A percentile compares a stretch with the other conserved stretches of the same genome.
Evolutionary conservation across 2,113 vertebrate genomes (phyloP).

Genomic region (Poecile atricapillus): DNA sequence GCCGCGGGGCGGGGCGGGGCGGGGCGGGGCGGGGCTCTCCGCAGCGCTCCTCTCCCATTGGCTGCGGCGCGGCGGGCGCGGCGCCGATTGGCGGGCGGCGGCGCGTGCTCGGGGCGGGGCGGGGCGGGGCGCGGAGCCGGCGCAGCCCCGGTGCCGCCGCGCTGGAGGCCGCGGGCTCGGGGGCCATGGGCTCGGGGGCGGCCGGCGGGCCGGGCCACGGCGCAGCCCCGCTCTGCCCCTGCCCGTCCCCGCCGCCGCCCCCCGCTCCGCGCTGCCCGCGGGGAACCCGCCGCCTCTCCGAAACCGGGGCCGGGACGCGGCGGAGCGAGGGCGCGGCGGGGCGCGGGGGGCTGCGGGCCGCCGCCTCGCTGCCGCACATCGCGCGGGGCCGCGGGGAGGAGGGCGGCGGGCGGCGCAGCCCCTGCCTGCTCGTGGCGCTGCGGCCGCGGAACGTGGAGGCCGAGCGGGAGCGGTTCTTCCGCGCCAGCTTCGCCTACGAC

Average conservation of each 20-base stretch:
- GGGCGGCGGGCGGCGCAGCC: constrained; percentile 63
- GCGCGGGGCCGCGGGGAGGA: constrained; percentile 56
- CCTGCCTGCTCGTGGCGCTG: constrained; percentile 89
- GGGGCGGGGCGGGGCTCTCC: background rate
- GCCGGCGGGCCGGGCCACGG: too few species aligned
- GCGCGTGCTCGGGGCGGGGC: background rate
- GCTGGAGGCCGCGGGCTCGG: too few species aligned
- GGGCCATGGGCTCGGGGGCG: too few species aligned
- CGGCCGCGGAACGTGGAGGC: constrained; percentile 86
- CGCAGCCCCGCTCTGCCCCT: too few species aligned
- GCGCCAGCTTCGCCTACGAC: constrained; percentile 84
- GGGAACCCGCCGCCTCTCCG: too few species aligned
- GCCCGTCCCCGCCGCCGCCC: too few species aligned
- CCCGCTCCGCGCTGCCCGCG: too few species aligned
- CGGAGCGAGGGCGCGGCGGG: too few species aligned
- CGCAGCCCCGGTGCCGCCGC: too few species aligned
- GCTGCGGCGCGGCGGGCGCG: background rate
- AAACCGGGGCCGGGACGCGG: too few species aligned
- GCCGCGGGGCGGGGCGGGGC: background rate
- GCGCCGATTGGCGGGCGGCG: background rate
- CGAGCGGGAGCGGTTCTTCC: constrained; percentile 86
- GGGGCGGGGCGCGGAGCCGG: too few species aligned
- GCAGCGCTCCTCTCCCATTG: background rate
- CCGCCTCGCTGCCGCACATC: constrained; percentile 84
- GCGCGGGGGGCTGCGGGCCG: background rate